Conservation (phyloP, 2,888 invertebrate species). For the Drosophila ezoana region DNA sequence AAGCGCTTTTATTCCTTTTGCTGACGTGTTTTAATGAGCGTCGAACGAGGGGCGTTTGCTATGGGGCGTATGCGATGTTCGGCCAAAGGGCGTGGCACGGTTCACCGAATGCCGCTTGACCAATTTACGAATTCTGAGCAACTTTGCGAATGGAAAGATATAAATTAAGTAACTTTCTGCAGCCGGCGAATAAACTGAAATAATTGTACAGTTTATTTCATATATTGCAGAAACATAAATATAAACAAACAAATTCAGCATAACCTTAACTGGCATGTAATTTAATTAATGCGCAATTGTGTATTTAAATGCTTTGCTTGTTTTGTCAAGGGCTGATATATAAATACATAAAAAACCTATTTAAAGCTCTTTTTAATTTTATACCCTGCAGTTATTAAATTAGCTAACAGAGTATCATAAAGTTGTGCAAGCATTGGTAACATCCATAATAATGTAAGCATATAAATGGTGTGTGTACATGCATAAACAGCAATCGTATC, state of each 20-base stretch:
- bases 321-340: constrained; percentile 8
- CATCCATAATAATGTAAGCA: background rate
- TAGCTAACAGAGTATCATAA: background rate
- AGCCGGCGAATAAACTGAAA: constrained; percentile 20
- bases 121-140: constrained; percentile 57
- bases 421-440: background rate
- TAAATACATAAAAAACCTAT: constrained; percentile 1
- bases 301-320: constrained; percentile 27
- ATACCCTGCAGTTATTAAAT: constrained; percentile 3
- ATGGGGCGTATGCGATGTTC: background rate
- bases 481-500: no score
- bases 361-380: constrained; percentile 3
- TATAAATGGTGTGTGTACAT: background rate
- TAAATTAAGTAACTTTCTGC: constrained; percentile 38
- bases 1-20: constrained; percentile 45
- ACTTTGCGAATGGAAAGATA: constrained; percentile 25
- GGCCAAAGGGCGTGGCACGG: constrained; percentile 30
- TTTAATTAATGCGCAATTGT: constrained; percentile 44
- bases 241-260: constrained; percentile 27
- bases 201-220: constrained; percentile 48
- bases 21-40: constrained; percentile 71
- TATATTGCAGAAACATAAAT: constrained; percentile 28
- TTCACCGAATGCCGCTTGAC: constrained; percentile 58
- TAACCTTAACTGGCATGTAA: constrained; percentile 25
- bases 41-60: constrained; percentile 14